phyloP scores from a whole-genome alignment of 1,140 invertebrate species.

The Drosophila sp. region DNA sequence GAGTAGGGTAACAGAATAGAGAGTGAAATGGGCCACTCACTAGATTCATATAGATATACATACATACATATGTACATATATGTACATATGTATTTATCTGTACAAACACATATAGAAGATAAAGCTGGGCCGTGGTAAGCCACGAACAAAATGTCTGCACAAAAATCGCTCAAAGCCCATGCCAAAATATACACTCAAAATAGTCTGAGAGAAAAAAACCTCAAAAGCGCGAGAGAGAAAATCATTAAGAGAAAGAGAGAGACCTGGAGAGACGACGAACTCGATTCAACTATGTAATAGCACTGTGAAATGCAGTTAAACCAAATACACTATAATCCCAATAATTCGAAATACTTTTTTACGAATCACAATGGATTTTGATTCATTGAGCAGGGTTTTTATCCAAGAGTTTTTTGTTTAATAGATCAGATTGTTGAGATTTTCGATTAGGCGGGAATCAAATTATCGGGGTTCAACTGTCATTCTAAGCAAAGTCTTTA shows the following conservation, averaged over 20 bases:
- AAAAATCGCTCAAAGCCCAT: conserved; percentile 55
- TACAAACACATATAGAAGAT: not conserved
- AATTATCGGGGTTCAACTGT: too few species aligned
- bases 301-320: not conserved
- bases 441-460: too few species aligned
- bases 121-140: conserved; percentile 30
- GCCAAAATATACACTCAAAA: conserved; percentile 18
- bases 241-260: not conserved
- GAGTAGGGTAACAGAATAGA: conserved; percentile 10
- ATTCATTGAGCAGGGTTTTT: too few species aligned
- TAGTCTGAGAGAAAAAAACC: not conserved
- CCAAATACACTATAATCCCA: too few species aligned
- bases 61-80: not conserved
- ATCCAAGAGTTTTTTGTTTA: too few species aligned
- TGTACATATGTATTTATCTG: not conserved
- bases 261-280: not conserved
- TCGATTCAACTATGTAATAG: not conserved
- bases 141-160: conserved; percentile 66
- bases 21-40: conserved; percentile 10
- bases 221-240: not conserved
- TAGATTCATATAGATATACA: not conserved
- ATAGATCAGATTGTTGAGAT: too few species aligned
- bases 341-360: too few species aligned
- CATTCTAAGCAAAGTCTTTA: too few species aligned
- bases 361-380: too few species aligned